Evolutionary conservation across 2,113 vertebrate genomes (phyloP).

Genomic region (Chrysemys picta): DNA sequence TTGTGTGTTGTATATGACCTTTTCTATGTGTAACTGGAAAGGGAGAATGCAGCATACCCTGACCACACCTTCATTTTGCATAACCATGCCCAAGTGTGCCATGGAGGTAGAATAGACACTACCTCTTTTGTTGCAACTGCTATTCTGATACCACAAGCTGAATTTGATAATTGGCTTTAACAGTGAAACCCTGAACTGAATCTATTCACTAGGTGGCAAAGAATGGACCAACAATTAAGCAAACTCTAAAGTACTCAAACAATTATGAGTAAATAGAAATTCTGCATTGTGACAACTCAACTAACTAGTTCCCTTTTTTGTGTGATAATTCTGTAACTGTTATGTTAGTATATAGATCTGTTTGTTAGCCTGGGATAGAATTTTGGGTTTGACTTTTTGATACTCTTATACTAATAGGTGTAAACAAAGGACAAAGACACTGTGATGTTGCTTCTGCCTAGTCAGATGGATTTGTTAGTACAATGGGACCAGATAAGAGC

Average conservation of each 20-base stretch:
- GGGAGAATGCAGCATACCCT: not conserved
- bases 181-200: slow-evolving; percentile 64
- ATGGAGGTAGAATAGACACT: slow-evolving; percentile 30
- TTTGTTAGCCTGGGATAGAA: too few species aligned
- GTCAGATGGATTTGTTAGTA: too few species aligned
- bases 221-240: slow-evolving; percentile 16
- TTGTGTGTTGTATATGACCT: not conserved
- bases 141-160: slow-evolving; percentile 52
- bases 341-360: too few species aligned
- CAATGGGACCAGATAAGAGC: too few species aligned
- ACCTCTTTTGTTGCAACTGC: slow-evolving; percentile 53
- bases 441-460: too few species aligned
- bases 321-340: not conserved
- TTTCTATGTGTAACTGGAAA: not conserved
- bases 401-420: too few species aligned
- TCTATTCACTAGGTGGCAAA: slow-evolving; percentile 53
- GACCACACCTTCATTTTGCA: slow-evolving; percentile 28
- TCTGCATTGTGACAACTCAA: not conserved
- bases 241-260: slow-evolving; percentile 35
- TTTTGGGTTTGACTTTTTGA: too few species aligned
- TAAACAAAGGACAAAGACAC: too few species aligned
- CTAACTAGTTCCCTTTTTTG: not conserved
- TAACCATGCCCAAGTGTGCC: slow-evolving; percentile 29
- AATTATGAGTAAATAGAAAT: not conserved
- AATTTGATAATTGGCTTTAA: slow-evolving; percentile 59